Percentiles rank a stretch among this genome's conserved stretches.
These are phyloP conservation scores for Drosophila gunungcola DNA, from an alignment of 1,140 invertebrate species.

Conservation along the genomic window DNA sequence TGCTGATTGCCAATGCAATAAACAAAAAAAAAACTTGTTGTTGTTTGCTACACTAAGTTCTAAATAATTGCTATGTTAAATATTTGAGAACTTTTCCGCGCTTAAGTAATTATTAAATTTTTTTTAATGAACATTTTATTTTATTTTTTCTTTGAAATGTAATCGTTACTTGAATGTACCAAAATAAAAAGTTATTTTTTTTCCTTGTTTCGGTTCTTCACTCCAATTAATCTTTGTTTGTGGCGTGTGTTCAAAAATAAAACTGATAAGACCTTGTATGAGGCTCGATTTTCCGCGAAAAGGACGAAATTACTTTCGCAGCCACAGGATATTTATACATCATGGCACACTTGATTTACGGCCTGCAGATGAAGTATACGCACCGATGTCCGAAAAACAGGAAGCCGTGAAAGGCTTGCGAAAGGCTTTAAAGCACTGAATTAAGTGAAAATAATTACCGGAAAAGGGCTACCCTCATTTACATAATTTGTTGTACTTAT, in stretches of 20 bases:
- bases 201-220: not conserved
- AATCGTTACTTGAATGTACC: no score
- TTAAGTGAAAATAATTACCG: constrained; percentile 6
- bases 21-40: not conserved
- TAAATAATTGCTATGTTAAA: not conserved
- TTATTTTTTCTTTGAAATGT: no score
- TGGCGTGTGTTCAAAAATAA: constrained; percentile 14
- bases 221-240: constrained; percentile 20
- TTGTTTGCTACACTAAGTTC: not conserved
- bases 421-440: not conserved
- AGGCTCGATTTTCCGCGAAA: not conserved
- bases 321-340: constrained; percentile 35
- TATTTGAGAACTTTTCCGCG: no score
- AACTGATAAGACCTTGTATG: constrained; percentile 19
- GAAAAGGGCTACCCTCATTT: constrained; percentile 1
- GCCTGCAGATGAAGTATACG: constrained; percentile 39
- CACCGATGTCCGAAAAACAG: constrained; percentile 2
- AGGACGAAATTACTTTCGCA: not conserved
- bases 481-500: constrained; percentile 35
- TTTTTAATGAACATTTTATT: no score
- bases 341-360: constrained; percentile 31
- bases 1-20: not conserved
- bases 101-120: no score
- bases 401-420: constrained; percentile 1
- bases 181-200: no score